Evolutionary conservation across 23 tunicate species (phyloP).

Genomic region (Styela clava): DNA sequence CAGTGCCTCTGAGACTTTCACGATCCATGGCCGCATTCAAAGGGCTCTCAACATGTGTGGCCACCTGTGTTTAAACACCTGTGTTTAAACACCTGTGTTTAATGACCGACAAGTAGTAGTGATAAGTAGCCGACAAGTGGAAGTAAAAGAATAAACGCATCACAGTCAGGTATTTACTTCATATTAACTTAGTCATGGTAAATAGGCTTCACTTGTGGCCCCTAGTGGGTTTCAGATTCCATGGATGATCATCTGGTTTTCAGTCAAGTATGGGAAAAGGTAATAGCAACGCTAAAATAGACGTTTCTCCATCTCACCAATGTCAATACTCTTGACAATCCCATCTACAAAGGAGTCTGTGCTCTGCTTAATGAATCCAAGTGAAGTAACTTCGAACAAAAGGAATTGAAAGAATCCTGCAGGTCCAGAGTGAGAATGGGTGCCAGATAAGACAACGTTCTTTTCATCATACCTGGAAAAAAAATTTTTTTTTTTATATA

Average conservation of each 20-base stretch:
- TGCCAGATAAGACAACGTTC: slow-evolving; percentile 93
- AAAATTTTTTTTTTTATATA: background rate
- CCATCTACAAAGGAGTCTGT: slow-evolving; percentile 84
- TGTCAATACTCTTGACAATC: slow-evolving; percentile 69
- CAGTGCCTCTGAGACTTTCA: background rate
- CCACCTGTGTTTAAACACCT: too few species aligned
- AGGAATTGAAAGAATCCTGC: slow-evolving; percentile 96
- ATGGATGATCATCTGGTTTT: too few species aligned
- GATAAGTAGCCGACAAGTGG: too few species aligned
- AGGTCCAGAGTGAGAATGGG: slow-evolving; percentile 98
- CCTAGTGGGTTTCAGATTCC: too few species aligned
- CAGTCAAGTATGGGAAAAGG: too few species aligned
- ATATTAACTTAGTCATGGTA: too few species aligned
- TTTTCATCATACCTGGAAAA: slow-evolving; percentile 62
- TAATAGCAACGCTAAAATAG: too few species aligned
- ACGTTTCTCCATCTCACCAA: slow-evolving; percentile 59
- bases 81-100: too few species aligned
- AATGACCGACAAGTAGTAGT: too few species aligned
- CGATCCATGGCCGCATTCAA: background rate
- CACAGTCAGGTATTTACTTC: too few species aligned
- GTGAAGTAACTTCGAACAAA: slow-evolving; percentile 84
- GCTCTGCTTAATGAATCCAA: slow-evolving; percentile 79
- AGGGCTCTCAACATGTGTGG: background rate
- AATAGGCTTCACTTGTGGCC: too few species aligned
- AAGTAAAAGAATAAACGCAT: too few species aligned